Percentiles rank a stretch among this genome's conserved stretches.
Conservation (phyloP, 2,797 vertebrate genomes). For the Streptopelia turtur region DNA sequence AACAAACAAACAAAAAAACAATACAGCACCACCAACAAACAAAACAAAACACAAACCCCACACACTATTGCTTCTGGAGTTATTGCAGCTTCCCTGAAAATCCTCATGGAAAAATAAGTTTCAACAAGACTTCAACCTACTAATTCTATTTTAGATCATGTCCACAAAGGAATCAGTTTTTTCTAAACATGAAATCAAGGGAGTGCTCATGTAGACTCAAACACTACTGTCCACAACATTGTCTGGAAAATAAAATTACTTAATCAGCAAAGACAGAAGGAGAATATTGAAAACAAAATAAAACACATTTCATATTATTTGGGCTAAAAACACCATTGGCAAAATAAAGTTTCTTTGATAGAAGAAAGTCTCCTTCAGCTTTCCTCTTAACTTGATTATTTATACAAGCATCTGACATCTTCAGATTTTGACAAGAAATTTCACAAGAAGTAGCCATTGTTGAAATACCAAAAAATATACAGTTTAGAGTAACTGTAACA, state of each 20-base stretch:
- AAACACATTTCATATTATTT: not conserved
- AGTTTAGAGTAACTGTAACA: not conserved
- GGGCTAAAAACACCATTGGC: not conserved
- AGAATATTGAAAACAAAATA: not conserved
- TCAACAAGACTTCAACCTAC: not conserved
- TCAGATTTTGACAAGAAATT: not conserved
- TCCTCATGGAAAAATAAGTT: not conserved
- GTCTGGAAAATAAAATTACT: not conserved
- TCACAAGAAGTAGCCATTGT: not conserved
- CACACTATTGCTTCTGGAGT: not conserved
- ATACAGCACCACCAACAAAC: no score
- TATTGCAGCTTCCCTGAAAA: not conserved
- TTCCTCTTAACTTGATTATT: not conserved
- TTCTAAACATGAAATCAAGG: not conserved
- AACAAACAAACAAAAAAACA: no score
- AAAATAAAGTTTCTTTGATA: not conserved
- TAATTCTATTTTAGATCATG: not conserved
- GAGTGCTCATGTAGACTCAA: not conserved
- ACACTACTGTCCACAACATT: not conserved
- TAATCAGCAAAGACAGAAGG: not conserved
- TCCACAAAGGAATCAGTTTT: not conserved
- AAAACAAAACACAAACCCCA: no score
- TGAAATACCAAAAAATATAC: not conserved
- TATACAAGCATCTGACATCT: not conserved
- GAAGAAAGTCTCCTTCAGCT: not conserved